Evolutionary conservation across 2,113 vertebrate genomes (phyloP), one percentile per base, ranked within the genome.

Genomic region (Pangasianodon hypophthalmus): DNA sequence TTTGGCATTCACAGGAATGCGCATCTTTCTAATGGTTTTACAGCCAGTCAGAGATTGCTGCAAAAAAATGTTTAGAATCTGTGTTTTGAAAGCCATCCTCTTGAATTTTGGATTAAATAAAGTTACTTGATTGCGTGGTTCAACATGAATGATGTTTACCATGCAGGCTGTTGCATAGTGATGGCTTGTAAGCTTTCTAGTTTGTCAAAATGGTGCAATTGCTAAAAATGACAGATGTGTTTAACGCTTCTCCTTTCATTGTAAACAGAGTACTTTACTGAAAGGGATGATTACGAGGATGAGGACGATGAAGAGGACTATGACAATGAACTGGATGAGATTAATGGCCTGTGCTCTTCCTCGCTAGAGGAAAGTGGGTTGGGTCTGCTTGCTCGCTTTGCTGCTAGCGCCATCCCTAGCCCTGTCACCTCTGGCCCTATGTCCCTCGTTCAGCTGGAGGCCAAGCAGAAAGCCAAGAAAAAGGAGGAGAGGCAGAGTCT

Each of bases 371-470:
- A 99, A 95, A 99, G 98, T 0, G 98, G 98, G 18, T 93, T 99
- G 92, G 98, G 98, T 69, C 95, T 99, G 62, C 94, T 99, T 92
- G 98, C 98, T 0, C 95, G 98, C 90, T 99, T 99, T 88, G 98
- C 98, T 0, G 98, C 98, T 80, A 98, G 96, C 0, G 98, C 97
- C 0, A 95, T 98, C 92, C 98, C 97, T 79, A 97, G 96, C 92
- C 97, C 98, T 11, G 94, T 97, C 0, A 95, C 96, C 88, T 95
- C 97, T 18, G 95, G 96, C 0, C 94, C 97, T 0, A 89, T 97
- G 56, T 98, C 96, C 2, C 94, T 97, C 87, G 94, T 98, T 88
- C 97, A 98, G 90, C 94, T 97, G 94, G 97, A 98, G 92, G 97
- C 97, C 85, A 97, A 97, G 92, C 96, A 97, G 93, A 97, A 97